Evolutionary conservation across 2,888 invertebrate genomes (phyloP).

Genomic region (Epiblema foenella): DNA sequence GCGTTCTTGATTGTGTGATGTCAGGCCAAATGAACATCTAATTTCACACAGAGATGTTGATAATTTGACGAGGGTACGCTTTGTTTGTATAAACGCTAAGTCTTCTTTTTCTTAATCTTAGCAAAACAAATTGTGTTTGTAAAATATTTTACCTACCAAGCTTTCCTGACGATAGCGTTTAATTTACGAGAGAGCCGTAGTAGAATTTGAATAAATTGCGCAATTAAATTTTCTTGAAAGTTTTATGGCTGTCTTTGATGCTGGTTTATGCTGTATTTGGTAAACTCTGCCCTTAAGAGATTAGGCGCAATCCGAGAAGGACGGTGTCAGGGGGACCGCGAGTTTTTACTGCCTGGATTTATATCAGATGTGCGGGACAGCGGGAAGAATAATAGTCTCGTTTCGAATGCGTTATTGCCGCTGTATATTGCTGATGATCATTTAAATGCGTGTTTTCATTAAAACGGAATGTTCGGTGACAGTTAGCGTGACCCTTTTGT

Average conservation of each 20-base stretch:
- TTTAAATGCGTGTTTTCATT: slow-evolving; percentile 50
- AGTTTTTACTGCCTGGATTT: slow-evolving; percentile 41
- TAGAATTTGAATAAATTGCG: slow-evolving; percentile 37
- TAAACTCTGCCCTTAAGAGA: slow-evolving; percentile 42
- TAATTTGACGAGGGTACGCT: slow-evolving; percentile 33
- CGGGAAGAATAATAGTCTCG: slow-evolving; percentile 53
- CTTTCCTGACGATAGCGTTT: slow-evolving; percentile 29
- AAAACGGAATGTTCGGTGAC: slow-evolving; percentile 40
- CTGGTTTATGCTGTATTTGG: slow-evolving; percentile 38
- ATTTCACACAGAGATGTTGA: slow-evolving; percentile 38
- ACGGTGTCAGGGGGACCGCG: slow-evolving; percentile 34
- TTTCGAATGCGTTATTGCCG: slow-evolving; percentile 54
- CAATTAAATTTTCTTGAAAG: slow-evolving; percentile 39
- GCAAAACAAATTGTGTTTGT: slow-evolving; percentile 35
- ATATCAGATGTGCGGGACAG: slow-evolving; percentile 46
- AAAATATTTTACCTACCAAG: slow-evolving; percentile 14
- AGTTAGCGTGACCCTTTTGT: not conserved
- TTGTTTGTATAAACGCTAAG: slow-evolving; percentile 18
- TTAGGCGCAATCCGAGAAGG: slow-evolving; percentile 40
- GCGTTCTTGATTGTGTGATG: slow-evolving; percentile 38
- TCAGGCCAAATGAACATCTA: slow-evolving; percentile 39
- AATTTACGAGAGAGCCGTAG: slow-evolving; percentile 29
- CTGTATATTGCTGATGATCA: slow-evolving; percentile 49
- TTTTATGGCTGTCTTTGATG: slow-evolving; percentile 37
- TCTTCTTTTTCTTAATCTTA: slow-evolving; percentile 39